Conservation (phyloP, 2,888 invertebrate genomes). For the Chloroclystis v-ata region DNA sequence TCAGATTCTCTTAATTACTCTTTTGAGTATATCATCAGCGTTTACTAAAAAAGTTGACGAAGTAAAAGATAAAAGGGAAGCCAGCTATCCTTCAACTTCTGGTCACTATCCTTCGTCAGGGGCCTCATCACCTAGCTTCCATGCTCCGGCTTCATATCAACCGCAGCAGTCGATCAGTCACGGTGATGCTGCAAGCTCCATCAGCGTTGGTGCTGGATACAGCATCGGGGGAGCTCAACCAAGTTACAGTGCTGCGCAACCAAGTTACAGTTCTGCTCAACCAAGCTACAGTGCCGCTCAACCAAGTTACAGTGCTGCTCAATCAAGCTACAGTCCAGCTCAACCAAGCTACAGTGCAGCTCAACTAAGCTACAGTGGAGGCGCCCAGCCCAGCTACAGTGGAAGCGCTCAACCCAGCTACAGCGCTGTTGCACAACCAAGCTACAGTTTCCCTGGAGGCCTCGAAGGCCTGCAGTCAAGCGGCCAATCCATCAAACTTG, state of each 20-base stretch:
- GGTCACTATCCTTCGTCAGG: slow-evolving; percentile 17
- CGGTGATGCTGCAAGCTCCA: slow-evolving; percentile 61
- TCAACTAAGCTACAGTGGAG: slow-evolving; percentile 48
- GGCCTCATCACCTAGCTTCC: slow-evolving; percentile 32
- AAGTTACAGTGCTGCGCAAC: too few species aligned
- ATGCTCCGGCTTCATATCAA: slow-evolving; percentile 30
- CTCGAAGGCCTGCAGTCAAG: slow-evolving; percentile 50
- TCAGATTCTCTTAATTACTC: slow-evolving; percentile 61
- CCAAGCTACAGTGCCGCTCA: slow-evolving; percentile 40
- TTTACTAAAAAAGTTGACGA: slow-evolving; percentile 55
- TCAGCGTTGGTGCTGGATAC: slow-evolving; percentile 70
- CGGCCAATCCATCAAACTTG: slow-evolving; percentile 56
- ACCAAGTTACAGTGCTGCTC: slow-evolving; percentile 35
- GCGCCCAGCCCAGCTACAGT: neutral
- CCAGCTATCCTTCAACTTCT: slow-evolving; percentile 45
- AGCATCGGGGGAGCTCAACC: slow-evolving; percentile 54
- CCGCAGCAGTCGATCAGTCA: slow-evolving; percentile 43
- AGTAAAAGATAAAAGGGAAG: slow-evolving; percentile 65
- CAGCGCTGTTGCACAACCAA: slow-evolving; percentile 51
- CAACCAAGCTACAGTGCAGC: slow-evolving; percentile 21
- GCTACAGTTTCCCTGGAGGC: slow-evolving; percentile 47
- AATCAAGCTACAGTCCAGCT: slow-evolving; percentile 36
- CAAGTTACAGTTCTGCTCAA: slow-evolving; percentile 35
- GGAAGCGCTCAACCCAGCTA: neutral
- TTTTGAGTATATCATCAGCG: slow-evolving; percentile 58